Percentiles rank a stretch among this genome's conserved stretches.
Evolutionary conservation across 2,888 invertebrate species (phyloP).

Genomic region (Sphecodes monilicornis): DNA sequence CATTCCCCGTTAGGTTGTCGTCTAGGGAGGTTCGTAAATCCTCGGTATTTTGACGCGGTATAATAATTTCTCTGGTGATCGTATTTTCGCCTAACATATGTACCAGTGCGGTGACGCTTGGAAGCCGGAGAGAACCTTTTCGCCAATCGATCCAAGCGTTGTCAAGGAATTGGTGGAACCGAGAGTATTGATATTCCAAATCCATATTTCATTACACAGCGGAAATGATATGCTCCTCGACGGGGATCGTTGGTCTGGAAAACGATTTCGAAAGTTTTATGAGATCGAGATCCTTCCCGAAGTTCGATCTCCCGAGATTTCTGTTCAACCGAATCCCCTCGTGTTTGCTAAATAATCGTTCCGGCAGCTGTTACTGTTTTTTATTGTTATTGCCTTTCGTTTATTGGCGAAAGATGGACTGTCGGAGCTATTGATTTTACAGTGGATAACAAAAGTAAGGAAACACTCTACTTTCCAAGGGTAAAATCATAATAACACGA

Average conservation of each 20-base stretch:
- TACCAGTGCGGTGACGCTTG: neutral
- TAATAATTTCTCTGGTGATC: constrained; percentile 71
- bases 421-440: neutral
- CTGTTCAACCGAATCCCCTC: neutral
- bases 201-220: constrained; percentile 49
- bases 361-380: neutral
- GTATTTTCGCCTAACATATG: constrained; percentile 32
- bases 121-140: constrained; percentile 21
- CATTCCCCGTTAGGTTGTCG: constrained; percentile 52
- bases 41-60: constrained; percentile 62
- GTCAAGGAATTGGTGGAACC: constrained; percentile 20
- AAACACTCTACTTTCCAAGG: no score
- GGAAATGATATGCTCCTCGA: constrained; percentile 37
- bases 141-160: constrained; percentile 34
- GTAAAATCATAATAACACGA: no score
- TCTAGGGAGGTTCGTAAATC: constrained; percentile 54
- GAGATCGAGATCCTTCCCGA: constrained; percentile 13
- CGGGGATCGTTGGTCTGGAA: neutral
- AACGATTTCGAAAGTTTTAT: constrained; percentile 40
- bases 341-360: constrained; percentile 1
- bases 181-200: constrained; percentile 36
- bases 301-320: neutral
- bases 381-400: constrained; percentile 6
- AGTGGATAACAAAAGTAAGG: no score
- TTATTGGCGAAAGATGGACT: neutral